phyloP scores from a whole-genome alignment of 2,888 invertebrate species.

The Cordilura impudica region DNA sequence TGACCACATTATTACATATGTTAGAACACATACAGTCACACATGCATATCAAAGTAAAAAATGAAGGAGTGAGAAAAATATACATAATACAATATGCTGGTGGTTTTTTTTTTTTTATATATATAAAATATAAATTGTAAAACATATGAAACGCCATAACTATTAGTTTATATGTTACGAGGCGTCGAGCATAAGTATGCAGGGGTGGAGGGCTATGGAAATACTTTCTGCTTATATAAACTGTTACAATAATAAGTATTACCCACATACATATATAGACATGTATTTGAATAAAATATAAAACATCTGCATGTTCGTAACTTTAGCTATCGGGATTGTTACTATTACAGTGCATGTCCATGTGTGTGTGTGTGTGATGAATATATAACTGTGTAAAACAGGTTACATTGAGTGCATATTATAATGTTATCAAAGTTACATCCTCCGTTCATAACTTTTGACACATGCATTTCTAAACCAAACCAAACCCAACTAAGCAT shows the following conservation, averaged over 20 bases:
- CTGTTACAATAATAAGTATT: too few relatives aligned
- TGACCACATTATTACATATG: conserved; percentile 6
- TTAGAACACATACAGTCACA: not conserved
- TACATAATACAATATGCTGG: not conserved
- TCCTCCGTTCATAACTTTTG: conserved; percentile 40
- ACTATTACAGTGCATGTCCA: too few relatives aligned
- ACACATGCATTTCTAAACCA: conserved; percentile 22
- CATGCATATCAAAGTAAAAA: not conserved
- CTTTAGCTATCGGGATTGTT: not conserved
- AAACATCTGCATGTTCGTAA: not conserved
- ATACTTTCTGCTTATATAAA: not conserved
- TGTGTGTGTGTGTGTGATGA: not conserved
- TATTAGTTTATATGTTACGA: not conserved
- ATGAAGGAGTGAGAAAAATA: not conserved
- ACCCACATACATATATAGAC: not conserved
- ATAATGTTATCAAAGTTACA: conserved; percentile 29
- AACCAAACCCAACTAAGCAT: conserved; percentile 18
- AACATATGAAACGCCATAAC: too few relatives aligned
- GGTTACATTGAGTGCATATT: not conserved
- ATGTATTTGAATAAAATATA: not conserved
- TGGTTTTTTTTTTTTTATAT: not conserved
- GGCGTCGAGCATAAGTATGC: not conserved
- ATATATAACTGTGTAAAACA: not conserved
- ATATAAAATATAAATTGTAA: conserved; percentile 1
- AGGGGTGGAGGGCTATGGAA: not conserved